Evolutionary conservation across 1,140 invertebrate species (phyloP), one percentile per base, ranked within the genome.

Genomic region (Anoplolepis gracilipes): DNA sequence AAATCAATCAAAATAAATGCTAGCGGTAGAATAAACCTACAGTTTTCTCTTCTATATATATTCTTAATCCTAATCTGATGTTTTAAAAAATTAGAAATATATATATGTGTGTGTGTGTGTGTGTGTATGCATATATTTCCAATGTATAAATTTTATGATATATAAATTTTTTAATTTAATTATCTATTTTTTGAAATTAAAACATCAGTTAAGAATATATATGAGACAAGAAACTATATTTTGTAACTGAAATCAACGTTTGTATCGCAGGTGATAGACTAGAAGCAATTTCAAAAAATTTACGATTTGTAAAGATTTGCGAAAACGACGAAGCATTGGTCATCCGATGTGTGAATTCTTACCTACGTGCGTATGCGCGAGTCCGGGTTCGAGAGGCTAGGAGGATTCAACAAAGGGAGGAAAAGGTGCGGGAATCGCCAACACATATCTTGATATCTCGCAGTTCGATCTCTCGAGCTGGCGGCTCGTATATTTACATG

Each of bases 401-500:
- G 10, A 76, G 49, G 42, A 36, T 10, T 13, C 11, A 16, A 57
- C 53, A 64, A 81, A 70, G 79, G 42, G 88, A 55, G 22, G 22
- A 46, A 78, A 77, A 82, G 59, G 62, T 39, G 91, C 89, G 86
- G 89, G 91, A 78, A 78, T 92, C 90, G 92, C 93, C 92, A 91
- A 91, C 91, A 93, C 92, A 91, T 92, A 91, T 93, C 88, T 92
- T 90, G 92, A 93, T 93, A 94, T 94, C 92, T 92, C 62, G 78
- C 87, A 84, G 85, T 93, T 94, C 90, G 92, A 94, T 93, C 93
- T 93, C 91, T 86, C 59, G 88, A 79, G 85, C 61, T 28, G 88
- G 89, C 87, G 87, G 92, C 86, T 90, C 91, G 92, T 94, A 93
- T 93, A 94, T 93, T 94, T 94, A 93, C 92, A 94, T 94, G 93